These are phyloP conservation scores for Penaeus monodon DNA, from an alignment of 2,888 invertebrate genomes.

Conservation along the genomic window DNA sequence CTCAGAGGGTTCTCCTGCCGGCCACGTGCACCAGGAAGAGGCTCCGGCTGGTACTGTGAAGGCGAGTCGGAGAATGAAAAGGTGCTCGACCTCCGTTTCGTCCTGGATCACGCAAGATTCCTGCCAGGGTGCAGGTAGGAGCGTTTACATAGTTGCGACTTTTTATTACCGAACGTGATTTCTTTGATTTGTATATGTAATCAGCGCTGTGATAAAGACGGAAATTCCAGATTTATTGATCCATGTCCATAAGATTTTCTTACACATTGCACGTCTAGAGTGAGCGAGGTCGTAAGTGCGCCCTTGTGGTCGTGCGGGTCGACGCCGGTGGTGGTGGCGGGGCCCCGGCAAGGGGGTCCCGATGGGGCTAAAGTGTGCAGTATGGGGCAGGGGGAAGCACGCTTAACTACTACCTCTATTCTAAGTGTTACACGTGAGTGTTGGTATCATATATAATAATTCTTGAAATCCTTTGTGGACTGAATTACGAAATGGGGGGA, in stretches of 20 bases:
- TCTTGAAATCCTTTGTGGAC: too few relatives aligned
- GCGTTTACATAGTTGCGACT: neutral
- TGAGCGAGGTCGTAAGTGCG: conserved; percentile 30
- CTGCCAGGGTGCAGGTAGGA: neutral
- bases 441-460: too few relatives aligned
- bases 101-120: conserved; percentile 8
- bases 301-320: conserved; percentile 41
- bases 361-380: conserved; percentile 24
- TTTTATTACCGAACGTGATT: too few relatives aligned
- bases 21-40: neutral
- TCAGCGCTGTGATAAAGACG: too few relatives aligned
- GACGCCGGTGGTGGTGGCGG: conserved; percentile 34
- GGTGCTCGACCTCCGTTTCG: conserved; percentile 21
- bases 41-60: conserved; percentile 36
- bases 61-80: conserved; percentile 31
- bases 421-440: conserved; percentile 27
- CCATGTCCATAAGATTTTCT: too few relatives aligned
- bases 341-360: conserved; percentile 19
- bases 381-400: conserved; percentile 29
- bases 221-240: too few relatives aligned
- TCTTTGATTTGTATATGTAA: too few relatives aligned
- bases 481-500: too few relatives aligned
- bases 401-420: conserved; percentile 20
- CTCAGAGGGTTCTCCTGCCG: too few relatives aligned
- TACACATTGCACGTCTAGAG: neutral